phyloP scores from a whole-genome alignment of 2,113 vertebrate genomes.

The Anoura caudifer region DNA sequence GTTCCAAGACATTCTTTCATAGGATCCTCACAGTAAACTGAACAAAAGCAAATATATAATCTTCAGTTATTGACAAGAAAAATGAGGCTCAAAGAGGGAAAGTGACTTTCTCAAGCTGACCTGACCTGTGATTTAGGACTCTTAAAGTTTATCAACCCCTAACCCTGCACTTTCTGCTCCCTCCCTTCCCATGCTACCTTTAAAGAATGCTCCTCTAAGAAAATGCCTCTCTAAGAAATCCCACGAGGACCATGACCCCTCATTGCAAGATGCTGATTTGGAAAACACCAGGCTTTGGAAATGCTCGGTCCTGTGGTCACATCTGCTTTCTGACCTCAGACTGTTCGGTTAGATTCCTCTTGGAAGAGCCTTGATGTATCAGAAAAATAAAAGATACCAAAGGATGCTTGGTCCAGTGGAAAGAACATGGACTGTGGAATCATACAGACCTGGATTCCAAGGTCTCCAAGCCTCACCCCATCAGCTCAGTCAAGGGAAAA shows the following conservation, averaged over 20 bases:
- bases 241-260: neutral
- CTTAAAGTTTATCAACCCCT: neutral
- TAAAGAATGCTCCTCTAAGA: neutral
- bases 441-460: neutral
- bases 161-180: neutral
- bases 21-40: neutral
- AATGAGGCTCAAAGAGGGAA: neutral
- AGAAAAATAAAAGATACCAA: neutral
- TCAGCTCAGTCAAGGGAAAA: neutral
- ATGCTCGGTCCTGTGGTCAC: neutral
- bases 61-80: constrained; percentile 1
- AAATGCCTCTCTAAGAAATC: neutral
- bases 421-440: neutral
- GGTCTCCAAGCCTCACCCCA: neutral
- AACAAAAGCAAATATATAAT: constrained; percentile 8
- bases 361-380: constrained; percentile 15
- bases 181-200: neutral
- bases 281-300: constrained; percentile 41
- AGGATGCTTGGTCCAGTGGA: neutral
- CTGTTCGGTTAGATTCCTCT: constrained; percentile 30
- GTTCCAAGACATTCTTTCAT: neutral
- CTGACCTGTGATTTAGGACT: neutral
- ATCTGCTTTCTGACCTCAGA: constrained; percentile 52
- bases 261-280: neutral
- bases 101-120: neutral